Evolutionary conservation across 2,888 invertebrate genomes (phyloP).

Genomic region (Spodoptera picta): DNA sequence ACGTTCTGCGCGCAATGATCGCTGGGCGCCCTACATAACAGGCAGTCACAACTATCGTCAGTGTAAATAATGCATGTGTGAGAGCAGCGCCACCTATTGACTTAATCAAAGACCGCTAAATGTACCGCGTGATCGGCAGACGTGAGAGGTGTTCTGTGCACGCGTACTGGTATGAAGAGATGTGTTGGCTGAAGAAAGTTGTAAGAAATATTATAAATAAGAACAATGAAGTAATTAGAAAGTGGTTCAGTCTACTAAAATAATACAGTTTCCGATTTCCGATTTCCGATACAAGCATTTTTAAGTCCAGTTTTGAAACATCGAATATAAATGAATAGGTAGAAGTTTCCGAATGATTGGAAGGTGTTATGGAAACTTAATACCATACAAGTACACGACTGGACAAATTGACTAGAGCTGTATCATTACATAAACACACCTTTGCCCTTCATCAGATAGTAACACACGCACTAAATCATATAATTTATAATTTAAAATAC

Average conservation of each 20-base stretch:
- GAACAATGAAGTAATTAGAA: neutral
- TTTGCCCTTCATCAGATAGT: too few relatives aligned
- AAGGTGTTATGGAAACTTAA: too few relatives aligned
- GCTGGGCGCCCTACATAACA: slow-evolving; percentile 41
- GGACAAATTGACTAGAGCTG: too few relatives aligned
- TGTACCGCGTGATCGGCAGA: slow-evolving; percentile 56
- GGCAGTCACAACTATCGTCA: slow-evolving; percentile 23
- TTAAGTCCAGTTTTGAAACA: too few relatives aligned
- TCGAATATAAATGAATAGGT: too few relatives aligned
- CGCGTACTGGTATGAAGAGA: slow-evolving; percentile 34
- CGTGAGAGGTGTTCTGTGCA: slow-evolving; percentile 62
- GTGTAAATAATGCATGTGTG: slow-evolving; percentile 60
- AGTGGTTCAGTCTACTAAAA: neutral
- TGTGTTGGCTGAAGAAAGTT: slow-evolving; percentile 8
- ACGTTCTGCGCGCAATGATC: slow-evolving; percentile 41
- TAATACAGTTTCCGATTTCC: too few relatives aligned
- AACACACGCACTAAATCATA: too few relatives aligned
- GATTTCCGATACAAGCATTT: too few relatives aligned
- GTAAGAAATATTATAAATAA: neutral
- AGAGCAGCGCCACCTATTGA: slow-evolving; percentile 69
- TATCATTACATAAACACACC: too few relatives aligned
- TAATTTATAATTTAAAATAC: too few relatives aligned
- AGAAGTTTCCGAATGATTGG: too few relatives aligned
- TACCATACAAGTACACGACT: too few relatives aligned
- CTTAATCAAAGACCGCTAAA: slow-evolving; percentile 68